phyloP scores from a whole-genome alignment of 2,113 vertebrate genomes.

The Hyperopisus bebe region DNA sequence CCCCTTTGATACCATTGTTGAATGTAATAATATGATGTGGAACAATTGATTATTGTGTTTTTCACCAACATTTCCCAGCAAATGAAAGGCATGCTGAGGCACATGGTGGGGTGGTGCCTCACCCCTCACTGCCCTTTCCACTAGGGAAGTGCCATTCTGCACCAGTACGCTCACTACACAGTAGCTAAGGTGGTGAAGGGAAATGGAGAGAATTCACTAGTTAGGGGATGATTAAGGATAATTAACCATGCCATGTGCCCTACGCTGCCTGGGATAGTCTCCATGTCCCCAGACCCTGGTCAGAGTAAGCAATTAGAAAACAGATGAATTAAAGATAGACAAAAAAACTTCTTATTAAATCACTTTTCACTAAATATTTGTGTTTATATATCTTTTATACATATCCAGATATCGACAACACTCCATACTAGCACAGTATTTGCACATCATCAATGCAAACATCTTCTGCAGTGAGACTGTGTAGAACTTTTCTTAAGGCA shows the following conservation, averaged over 20 bases:
- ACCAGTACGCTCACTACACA: background rate
- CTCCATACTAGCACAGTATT: background rate
- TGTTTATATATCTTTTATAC: background rate
- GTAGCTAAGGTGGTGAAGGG: background rate
- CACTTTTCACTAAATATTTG: background rate
- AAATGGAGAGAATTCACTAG: background rate
- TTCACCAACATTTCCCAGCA: background rate
- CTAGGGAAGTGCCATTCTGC: background rate
- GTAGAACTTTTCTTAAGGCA: background rate
- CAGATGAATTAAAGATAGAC: background rate
- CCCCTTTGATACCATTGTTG: background rate
- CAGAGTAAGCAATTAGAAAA: background rate
- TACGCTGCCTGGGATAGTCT: background rate
- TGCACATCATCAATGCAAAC: background rate
- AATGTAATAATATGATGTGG: background rate
- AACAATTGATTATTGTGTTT: background rate
- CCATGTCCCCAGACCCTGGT: background rate
- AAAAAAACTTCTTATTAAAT: background rate
- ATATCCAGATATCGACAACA: background rate
- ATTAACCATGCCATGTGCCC: background rate
- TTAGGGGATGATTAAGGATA: background rate
- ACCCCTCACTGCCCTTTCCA: background rate
- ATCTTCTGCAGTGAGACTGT: background rate
- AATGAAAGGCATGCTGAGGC: background rate
- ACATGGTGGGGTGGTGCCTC: background rate